Base-by-base conservation (phyloP, 2,797 vertebrate genomes). In the Tragopan temminckii region DNA sequence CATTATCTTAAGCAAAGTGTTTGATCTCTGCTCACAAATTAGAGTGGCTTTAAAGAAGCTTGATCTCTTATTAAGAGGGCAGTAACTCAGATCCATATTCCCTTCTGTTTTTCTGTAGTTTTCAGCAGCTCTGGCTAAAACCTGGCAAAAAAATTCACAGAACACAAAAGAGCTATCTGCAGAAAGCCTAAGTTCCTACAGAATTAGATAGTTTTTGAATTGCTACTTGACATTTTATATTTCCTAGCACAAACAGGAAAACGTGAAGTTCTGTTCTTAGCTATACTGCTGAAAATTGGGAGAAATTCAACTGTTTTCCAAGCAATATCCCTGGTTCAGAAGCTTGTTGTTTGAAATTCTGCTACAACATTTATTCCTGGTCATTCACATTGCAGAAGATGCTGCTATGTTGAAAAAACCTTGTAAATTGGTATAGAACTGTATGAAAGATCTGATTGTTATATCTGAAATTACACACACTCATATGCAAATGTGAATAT, bases 81-180 rank as follows among this genome's bases (percentile, higher is more conserved):
- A 66, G 33, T 7, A 83, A 33, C 46, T 93, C 84, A 83, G 43
- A 78, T 71, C 7, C 5, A 0, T 74, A 77, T 57, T 75, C 11
- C 14, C 5, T 43, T 69, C 38, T 64, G 15, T 69, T 14, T 59
- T 76, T 80, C 87, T 71, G 38, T 21, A 85, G 43, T 33, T 7
- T 74, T 59, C 23, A 86, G 63, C 19, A 64, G 11, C 46, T 89
- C 33, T 85, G 38, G 52, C 31, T 89, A 90, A 87, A 94, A 89
- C 12, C 7, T 74, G 36, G 59, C 33, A 25, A 93, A 85, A 93
- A 85, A 72, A 72, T 3, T 69, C 76, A 79, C 31, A 33, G 36
- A 75, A 79, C 89, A 74, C 42, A 72, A 92, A 89, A 82, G 52
- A 59, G 25, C 33, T 19, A 5, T 58, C 14, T 5, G 23, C 43